Evolutionary conservation across 2,797 vertebrate genomes (phyloP).

Genomic region (Cirrhinus molitorella): DNA sequence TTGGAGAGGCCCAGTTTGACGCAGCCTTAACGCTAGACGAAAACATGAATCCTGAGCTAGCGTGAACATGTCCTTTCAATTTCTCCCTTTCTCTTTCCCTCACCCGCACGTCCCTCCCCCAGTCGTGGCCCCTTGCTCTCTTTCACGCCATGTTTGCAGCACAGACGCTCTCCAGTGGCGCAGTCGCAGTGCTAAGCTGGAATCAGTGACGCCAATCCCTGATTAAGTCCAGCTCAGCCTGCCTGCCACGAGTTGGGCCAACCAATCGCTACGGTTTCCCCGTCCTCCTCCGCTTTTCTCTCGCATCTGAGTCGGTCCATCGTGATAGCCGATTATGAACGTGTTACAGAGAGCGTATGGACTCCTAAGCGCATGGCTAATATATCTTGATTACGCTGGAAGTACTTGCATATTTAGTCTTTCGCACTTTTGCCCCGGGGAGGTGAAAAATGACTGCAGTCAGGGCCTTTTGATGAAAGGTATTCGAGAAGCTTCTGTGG

Average conservation of each 20-base stretch:
- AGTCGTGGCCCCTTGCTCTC: slow-evolving; percentile 30
- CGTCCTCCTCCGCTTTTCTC: slow-evolving; percentile 60
- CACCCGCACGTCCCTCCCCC: background rate
- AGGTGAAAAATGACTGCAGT: slow-evolving; percentile 19
- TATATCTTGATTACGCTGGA: slow-evolving; percentile 33
- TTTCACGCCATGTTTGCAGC: slow-evolving; percentile 28
- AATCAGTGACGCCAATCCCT: slow-evolving; percentile 47
- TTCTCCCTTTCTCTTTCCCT: slow-evolving; percentile 7
- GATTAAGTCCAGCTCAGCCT: slow-evolving; percentile 65
- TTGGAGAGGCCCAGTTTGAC: background rate
- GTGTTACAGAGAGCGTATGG: slow-evolving; percentile 62
- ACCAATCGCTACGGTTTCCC: slow-evolving; percentile 49
- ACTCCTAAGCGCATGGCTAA: slow-evolving; percentile 41
- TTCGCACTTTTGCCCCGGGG: background rate
- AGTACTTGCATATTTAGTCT: slow-evolving; percentile 13
- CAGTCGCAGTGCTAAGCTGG: slow-evolving; percentile 32
- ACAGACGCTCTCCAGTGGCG: slow-evolving; percentile 8
- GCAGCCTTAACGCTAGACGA: background rate
- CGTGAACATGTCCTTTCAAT: background rate
- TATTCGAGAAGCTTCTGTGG: slow-evolving; percentile 70
- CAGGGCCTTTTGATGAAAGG: slow-evolving; percentile 65
- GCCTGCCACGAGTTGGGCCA: slow-evolving; percentile 60
- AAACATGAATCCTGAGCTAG: slow-evolving; percentile 12
- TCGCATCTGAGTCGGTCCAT: slow-evolving; percentile 52
- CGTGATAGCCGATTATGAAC: slow-evolving; percentile 61